Percentiles rank a stretch among this genome's conserved stretches.
Evolutionary conservation across 2,113 vertebrate species (phyloP).

Genomic region (Cyprinus carpio): DNA sequence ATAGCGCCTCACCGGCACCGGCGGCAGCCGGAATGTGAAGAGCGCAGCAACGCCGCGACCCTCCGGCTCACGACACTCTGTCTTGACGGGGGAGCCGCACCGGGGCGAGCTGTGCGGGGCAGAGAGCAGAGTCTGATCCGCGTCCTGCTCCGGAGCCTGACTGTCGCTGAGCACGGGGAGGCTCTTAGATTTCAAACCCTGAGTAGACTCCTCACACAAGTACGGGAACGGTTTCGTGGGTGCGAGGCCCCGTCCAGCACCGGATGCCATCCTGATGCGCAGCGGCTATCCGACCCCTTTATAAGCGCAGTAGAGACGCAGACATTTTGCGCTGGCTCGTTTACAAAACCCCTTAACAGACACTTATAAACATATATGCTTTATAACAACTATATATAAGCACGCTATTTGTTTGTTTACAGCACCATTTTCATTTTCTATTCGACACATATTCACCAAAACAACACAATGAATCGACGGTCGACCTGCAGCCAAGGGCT

Average conservation of each 20-base stretch:
- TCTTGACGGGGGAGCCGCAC: conserved; percentile 51
- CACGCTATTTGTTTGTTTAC: neutral
- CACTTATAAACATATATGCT: neutral
- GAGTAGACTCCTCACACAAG: conserved; percentile 60
- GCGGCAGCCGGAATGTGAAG: neutral
- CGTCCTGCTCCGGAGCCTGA: conserved; percentile 62
- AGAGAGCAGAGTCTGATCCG: conserved; percentile 56
- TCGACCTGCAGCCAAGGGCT: neutral
- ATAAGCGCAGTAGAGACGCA: neutral
- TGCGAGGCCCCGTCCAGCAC: conserved; percentile 51
- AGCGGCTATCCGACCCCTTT: neutral
- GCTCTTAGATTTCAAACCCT: conserved; percentile 77
- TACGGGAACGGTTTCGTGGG: neutral
- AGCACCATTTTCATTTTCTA: neutral
- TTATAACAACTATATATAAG: neutral
- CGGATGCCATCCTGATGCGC: conserved; percentile 64
- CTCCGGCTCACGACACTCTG: conserved; percentile 60
- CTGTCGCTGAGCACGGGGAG: conserved; percentile 75
- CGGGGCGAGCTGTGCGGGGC: neutral
- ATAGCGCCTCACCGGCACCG: conserved; percentile 56
- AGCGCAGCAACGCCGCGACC: conserved; percentile 29
- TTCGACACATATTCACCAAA: neutral
- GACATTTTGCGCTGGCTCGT: neutral
- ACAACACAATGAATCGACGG: conserved; percentile 20
- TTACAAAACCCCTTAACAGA: neutral